A percentile compares a stretch with the other conserved stretches of the same genome.
These are phyloP conservation scores for Eupithecia inturbata DNA, from an alignment of 2,888 invertebrate genomes.

Conservation along the genomic window DNA sequence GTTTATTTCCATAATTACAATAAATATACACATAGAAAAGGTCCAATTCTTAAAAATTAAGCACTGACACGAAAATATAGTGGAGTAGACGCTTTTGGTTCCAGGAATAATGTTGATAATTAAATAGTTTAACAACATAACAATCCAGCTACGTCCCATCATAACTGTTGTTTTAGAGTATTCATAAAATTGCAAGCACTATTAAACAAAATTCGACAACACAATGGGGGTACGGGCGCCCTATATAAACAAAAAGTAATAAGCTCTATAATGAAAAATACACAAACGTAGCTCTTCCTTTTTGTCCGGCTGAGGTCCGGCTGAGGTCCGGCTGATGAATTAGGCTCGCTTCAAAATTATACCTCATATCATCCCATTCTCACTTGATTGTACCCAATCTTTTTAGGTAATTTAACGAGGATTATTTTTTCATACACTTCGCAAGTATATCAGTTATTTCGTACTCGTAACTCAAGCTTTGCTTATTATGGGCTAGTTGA, in stretches of 20 bases:
- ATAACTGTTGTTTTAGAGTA: background rate
- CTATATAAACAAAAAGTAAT: constrained; percentile 32
- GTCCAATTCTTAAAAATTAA: too few relatives aligned
- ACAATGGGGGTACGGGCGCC: constrained; percentile 13
- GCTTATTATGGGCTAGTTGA: background rate
- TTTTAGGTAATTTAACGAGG: constrained; percentile 1
- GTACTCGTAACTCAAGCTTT: background rate
- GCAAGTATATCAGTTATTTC: background rate
- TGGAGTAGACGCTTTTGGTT: background rate
- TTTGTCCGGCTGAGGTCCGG: constrained; percentile 8
- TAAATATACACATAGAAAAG: too few relatives aligned
- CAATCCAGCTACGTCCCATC: background rate
- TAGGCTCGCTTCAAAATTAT: constrained; percentile 36
- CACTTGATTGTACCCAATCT: constrained; percentile 14
- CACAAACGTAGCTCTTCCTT: constrained; percentile 23
- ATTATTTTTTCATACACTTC: background rate
- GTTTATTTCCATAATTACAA: too few relatives aligned
- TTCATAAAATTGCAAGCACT: constrained; percentile 3
- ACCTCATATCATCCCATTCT: constrained; percentile 31
- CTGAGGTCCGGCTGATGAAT: constrained; percentile 32
- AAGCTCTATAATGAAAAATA: constrained; percentile 35
- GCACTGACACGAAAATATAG: too few relatives aligned
- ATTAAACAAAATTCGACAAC: background rate
- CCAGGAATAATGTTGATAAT: background rate
- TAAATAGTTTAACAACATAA: background rate